Evolutionary conservation across 2,797 vertebrate genomes (phyloP).

Genomic region (Moxostoma hubbsi): DNA sequence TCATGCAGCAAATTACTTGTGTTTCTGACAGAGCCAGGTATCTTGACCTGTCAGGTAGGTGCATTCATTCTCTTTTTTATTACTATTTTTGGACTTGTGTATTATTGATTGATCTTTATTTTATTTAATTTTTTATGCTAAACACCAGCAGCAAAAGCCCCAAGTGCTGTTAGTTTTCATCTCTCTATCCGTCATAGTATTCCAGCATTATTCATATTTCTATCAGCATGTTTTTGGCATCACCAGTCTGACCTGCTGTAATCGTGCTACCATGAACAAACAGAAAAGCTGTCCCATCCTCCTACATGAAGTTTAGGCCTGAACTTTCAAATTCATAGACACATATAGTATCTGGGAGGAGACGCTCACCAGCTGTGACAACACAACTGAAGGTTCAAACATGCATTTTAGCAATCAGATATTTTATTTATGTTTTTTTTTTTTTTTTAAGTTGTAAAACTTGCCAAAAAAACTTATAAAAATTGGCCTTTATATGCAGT

Average conservation of each 20-base stretch:
- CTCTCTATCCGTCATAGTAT: constrained; percentile 7
- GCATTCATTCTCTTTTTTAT: constrained; percentile 17
- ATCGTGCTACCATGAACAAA: constrained; percentile 18
- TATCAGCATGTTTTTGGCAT: constrained; percentile 27
- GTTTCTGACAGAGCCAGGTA: constrained; percentile 62
- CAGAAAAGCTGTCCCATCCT: neutral
- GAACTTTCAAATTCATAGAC: constrained; percentile 36
- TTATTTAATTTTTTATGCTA: neutral
- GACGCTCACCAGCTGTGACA: constrained; percentile 24
- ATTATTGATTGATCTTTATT: neutral
- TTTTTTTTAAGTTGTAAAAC: constrained; percentile 27
- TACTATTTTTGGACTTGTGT: neutral
- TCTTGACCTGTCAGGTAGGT: constrained; percentile 82
- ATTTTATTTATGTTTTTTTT: constrained; percentile 16
- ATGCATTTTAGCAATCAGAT: constrained; percentile 25
- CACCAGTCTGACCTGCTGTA: constrained; percentile 27
- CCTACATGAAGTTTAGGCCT: neutral
- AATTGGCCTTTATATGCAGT: constrained; percentile 12
- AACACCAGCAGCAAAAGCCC: too few species aligned
- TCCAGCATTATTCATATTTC: constrained; percentile 26
- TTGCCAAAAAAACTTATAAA: neutral
- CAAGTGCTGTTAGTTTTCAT: neutral
- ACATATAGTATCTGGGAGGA: constrained; percentile 11
- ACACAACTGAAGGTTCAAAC: neutral
- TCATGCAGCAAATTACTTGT: constrained; percentile 70